Conservation (phyloP, 1,140 invertebrate species). For the Tetragnatha versicolor region DNA sequence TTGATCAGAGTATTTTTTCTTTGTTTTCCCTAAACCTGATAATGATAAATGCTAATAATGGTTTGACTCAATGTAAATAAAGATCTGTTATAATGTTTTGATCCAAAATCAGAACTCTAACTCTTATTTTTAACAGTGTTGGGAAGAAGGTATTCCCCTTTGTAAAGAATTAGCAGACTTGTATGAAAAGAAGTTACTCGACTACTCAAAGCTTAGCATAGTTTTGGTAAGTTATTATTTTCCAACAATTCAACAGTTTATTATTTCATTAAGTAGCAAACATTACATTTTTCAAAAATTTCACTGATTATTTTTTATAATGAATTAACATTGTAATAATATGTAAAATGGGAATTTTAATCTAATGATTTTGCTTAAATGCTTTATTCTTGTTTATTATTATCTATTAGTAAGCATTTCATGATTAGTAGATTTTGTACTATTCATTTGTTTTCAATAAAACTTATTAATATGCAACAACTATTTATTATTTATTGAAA, state of each 20-base stretch:
- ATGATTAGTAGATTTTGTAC: too few relatives aligned
- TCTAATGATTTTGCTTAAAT: not conserved
- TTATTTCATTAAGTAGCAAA: too few relatives aligned
- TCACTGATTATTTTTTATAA: not conserved
- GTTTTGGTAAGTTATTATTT: slow-evolving; percentile 71
- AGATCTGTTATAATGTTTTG: not conserved
- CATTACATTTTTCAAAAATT: not conserved
- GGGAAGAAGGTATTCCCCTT: slow-evolving; percentile 94
- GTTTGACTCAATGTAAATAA: not conserved
- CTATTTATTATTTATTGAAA: too few relatives aligned
- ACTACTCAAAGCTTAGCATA: slow-evolving; percentile 86
- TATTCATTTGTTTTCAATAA: too few relatives aligned
- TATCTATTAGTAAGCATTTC: too few relatives aligned
- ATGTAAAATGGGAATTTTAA: not conserved
- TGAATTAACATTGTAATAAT: not conserved
- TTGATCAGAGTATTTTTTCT: too few relatives aligned
- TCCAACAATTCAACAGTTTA: slow-evolving; percentile 60
- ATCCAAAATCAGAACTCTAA: not conserved
- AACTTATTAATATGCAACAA: too few relatives aligned
- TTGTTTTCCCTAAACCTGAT: too few relatives aligned
- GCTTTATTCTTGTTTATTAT: not conserved
- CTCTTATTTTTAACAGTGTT: slow-evolving; percentile 73
- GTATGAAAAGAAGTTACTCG: slow-evolving; percentile 88
- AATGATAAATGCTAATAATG: not conserved
- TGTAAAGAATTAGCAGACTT: slow-evolving; percentile 89